These are phyloP conservation scores for Alosa sapidissima DNA, from an alignment of 2,797 vertebrate species.

Conservation along the genomic window DNA sequence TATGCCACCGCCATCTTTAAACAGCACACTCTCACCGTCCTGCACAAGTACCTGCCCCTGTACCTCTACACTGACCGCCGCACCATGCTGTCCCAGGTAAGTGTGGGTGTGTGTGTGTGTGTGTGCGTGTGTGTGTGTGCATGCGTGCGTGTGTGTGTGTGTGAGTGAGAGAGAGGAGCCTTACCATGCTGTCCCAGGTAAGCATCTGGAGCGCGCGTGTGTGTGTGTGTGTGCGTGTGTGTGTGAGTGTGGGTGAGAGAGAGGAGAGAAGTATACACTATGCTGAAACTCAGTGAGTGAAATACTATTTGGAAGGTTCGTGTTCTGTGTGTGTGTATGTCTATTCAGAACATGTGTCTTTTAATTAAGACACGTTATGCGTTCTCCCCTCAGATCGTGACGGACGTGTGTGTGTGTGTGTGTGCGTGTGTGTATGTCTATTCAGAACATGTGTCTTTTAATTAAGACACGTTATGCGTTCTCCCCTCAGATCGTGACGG, in stretches of 20 bases:
- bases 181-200: constrained; percentile 78
- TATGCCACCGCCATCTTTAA: constrained; percentile 77
- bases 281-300: neutral
- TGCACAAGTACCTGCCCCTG: constrained; percentile 72
- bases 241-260: neutral
- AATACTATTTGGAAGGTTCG: neutral
- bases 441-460: too few species aligned
- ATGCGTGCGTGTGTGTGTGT: neutral
- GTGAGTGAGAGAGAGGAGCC: too few species aligned
- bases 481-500: too few species aligned
- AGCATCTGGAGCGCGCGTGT: too few species aligned
- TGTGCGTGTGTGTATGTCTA: too few species aligned
- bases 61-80: constrained; percentile 67
- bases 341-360: too few species aligned
- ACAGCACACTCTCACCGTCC: constrained; percentile 69
- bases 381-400: too few species aligned
- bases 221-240: neutral
- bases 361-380: too few species aligned
- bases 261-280: too few species aligned
- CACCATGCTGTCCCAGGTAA: neutral
- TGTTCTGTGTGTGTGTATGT: neutral
- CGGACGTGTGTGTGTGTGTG: neutral
- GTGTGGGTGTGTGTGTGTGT: too few species aligned
- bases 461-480: too few species aligned
- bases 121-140: too few species aligned